These are phyloP conservation scores for Julus scanicus DNA, from an alignment of 2,888 invertebrate genomes.

Conservation along the genomic window DNA sequence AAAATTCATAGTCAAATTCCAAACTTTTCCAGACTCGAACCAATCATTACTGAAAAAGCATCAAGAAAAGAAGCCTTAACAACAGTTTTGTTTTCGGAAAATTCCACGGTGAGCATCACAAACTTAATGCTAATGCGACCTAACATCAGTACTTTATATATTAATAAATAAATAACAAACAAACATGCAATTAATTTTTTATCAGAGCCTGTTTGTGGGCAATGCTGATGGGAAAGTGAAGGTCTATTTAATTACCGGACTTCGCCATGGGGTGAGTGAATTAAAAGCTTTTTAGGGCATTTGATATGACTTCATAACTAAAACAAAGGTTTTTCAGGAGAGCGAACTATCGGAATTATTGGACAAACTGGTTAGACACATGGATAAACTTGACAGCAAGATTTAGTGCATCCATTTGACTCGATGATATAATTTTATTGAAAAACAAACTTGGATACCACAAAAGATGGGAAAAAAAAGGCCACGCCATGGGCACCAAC, in stretches of 20 bases:
- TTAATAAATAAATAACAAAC: neutral
- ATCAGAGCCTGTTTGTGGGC: conserved; percentile 49
- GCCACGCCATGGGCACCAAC: neutral
- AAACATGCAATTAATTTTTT: too few relatives aligned
- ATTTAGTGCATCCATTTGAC: neutral
- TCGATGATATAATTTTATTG: conserved; percentile 15
- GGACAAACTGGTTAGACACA: neutral
- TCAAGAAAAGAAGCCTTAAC: conserved; percentile 52
- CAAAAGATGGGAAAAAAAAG: conserved; percentile 21
- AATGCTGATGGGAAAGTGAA: conserved; percentile 28
- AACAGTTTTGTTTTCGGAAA: conserved; percentile 48
- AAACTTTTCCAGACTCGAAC: conserved; percentile 50
- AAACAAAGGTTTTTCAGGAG: conserved; percentile 43
- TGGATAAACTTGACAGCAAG: neutral
- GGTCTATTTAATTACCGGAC: conserved; percentile 37
- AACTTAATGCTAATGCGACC: neutral
- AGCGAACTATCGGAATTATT: conserved; percentile 40
- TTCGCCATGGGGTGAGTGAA: neutral
- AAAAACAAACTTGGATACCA: conserved; percentile 31
- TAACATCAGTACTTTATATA: neutral
- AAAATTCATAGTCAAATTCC: too few relatives aligned
- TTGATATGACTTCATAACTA: conserved; percentile 5
- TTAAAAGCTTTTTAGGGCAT: neutral
- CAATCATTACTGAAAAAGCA: conserved; percentile 51
- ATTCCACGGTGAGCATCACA: conserved; percentile 40